Evolutionary conservation across 1,140 invertebrate species (phyloP).

Genomic region (Capitella teleta): DNA sequence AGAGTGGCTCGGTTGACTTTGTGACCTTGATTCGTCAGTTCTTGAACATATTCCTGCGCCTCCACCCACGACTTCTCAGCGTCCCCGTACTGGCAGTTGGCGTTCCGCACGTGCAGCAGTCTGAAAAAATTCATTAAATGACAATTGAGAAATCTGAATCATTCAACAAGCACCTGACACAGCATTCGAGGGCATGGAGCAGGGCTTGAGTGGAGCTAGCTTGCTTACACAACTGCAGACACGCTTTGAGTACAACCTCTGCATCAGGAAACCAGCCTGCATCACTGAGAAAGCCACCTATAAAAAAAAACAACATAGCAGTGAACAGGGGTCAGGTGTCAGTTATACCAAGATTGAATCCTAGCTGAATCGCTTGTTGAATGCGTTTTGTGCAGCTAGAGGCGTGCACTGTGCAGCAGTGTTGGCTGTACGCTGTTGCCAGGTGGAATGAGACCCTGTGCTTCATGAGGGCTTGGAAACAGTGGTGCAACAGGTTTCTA

Average conservation of each 20-base stretch:
- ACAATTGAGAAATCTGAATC: no score
- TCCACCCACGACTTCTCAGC: constrained; percentile 55
- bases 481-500: constrained; percentile 39
- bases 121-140: constrained; percentile 51
- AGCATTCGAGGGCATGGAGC: constrained; percentile 31
- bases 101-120: constrained; percentile 65
- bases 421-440: constrained; percentile 24
- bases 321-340: no score
- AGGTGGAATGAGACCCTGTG: no score
- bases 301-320: no score
- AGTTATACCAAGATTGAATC: constrained; percentile 38
- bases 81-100: constrained; percentile 62
- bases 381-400: no score
- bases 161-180: constrained; percentile 38
- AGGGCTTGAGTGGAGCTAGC: constrained; percentile 18
- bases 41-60: constrained; percentile 47
- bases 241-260: constrained; percentile 55
- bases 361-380: constrained; percentile 30
- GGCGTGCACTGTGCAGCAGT: no score
- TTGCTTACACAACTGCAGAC: constrained; percentile 36
- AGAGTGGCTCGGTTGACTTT: constrained; percentile 55
- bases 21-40: constrained; percentile 40
- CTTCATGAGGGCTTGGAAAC: constrained; percentile 43
- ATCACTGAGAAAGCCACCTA: constrained; percentile 68
- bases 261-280: constrained; percentile 71